These are phyloP conservation scores for Trididemnum nubilum DNA, from an alignment of 23 tunicate genomes.

Conservation along the genomic window DNA sequence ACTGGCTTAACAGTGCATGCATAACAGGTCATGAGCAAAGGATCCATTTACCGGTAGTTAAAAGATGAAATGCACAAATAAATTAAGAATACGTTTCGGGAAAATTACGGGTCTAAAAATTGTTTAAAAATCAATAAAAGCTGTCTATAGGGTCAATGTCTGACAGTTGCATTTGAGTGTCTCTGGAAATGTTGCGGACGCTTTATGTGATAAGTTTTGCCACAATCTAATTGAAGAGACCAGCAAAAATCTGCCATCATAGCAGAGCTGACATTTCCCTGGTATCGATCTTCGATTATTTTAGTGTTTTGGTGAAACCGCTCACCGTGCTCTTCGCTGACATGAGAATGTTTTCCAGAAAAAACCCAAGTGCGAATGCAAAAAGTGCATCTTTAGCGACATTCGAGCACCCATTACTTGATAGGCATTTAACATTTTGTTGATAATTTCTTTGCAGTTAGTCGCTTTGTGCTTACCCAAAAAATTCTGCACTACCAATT, in stretches of 20 bases:
- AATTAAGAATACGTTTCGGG: too few relatives aligned
- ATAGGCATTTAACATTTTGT: constrained; percentile 11
- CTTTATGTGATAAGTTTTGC: background rate
- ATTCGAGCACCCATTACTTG: constrained; percentile 15
- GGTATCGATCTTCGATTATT: constrained; percentile 12
- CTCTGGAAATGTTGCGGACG: too few relatives aligned
- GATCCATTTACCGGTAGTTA: too few relatives aligned
- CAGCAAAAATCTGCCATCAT: constrained; percentile 26
- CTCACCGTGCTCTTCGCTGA: constrained; percentile 1
- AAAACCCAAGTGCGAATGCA: background rate
- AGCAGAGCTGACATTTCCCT: constrained; percentile 1
- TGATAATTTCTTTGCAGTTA: background rate
- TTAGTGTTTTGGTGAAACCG: background rate
- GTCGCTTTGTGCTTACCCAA: background rate
- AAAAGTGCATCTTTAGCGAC: constrained; percentile 20
- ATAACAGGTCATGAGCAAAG: background rate
- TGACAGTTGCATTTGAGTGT: too few relatives aligned
- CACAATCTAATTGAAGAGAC: constrained; percentile 21
- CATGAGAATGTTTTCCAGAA: background rate
- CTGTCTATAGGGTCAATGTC: too few relatives aligned
- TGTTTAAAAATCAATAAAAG: too few relatives aligned
- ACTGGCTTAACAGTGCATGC: too few relatives aligned
- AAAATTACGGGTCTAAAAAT: too few relatives aligned
- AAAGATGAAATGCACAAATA: too few relatives aligned
- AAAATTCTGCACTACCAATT: background rate